Conservation (phyloP, 30 jellyfish, hydroid and myxozoan genomes). For the Catostylus mosaicus region DNA sequence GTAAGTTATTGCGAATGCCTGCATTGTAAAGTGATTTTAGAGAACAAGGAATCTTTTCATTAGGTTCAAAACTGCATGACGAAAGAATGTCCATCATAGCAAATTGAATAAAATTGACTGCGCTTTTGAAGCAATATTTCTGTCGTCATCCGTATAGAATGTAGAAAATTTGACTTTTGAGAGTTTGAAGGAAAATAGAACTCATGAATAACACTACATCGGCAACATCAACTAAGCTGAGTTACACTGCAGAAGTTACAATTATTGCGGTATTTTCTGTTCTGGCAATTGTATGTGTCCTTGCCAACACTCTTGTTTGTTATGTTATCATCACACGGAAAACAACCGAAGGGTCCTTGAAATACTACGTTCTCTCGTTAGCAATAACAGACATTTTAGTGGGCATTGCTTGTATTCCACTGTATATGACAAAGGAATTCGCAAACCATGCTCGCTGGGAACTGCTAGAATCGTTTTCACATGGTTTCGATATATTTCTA, state of each 20-base stretch:
- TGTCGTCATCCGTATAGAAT: too few species aligned
- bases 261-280: not conserved
- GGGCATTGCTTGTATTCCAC: not conserved
- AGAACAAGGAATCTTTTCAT: too few species aligned
- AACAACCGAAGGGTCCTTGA: not conserved
- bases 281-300: not conserved
- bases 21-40: too few species aligned
- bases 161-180: too few species aligned
- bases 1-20: too few species aligned
- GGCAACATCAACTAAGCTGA: not conserved
- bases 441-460: not conserved
- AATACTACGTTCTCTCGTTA: slow-evolving; percentile 6
- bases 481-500: not conserved
- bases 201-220: not conserved
- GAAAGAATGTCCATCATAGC: too few species aligned
- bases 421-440: not conserved
- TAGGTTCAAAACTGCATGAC: too few species aligned
- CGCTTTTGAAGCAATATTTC: too few species aligned
- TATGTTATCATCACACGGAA: slow-evolving; percentile 7
- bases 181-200: not conserved
- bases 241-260: not conserved
- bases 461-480: not conserved
- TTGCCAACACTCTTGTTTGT: not conserved
- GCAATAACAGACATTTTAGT: slow-evolving; percentile 11
- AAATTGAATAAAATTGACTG: too few species aligned